phyloP scores from a whole-genome alignment of 2,888 invertebrate species.

The Schizaphis graminum region DNA sequence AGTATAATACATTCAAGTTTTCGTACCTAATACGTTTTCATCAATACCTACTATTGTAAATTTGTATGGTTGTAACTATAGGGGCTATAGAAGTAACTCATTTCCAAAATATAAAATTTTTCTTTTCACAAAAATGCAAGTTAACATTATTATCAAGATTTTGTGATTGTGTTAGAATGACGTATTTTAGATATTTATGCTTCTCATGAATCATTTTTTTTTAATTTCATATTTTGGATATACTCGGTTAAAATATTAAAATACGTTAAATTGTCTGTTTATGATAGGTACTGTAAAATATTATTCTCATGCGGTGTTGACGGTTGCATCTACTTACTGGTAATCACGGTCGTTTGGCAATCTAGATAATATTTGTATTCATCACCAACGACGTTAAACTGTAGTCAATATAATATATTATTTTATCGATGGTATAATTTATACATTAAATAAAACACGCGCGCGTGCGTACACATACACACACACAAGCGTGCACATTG shows the following conservation, averaged over 20 bases:
- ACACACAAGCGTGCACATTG: background rate
- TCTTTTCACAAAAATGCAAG: too few species aligned
- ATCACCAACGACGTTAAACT: constrained; percentile 9
- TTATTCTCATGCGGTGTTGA: background rate
- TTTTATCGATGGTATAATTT: background rate
- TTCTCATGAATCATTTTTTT: background rate
- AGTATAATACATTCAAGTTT: background rate
- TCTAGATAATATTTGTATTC: constrained; percentile 25
- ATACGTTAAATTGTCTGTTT: background rate
- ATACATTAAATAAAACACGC: background rate
- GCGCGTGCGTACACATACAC: background rate
- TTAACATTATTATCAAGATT: background rate
- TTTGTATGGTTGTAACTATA: too few species aligned
- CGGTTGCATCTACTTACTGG: background rate
- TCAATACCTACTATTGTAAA: background rate
- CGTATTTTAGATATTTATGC: background rate
- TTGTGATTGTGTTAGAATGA: background rate
- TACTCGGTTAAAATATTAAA: background rate
- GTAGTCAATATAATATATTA: background rate
- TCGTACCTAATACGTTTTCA: background rate
- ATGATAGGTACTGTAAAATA: background rate
- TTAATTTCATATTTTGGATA: background rate
- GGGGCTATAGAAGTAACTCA: too few species aligned
- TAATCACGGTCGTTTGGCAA: constrained; percentile 11
- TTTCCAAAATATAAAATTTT: too few species aligned